Percentiles rank a stretch among this genome's conserved stretches.
Conservation (phyloP, 2,797 vertebrate genomes). For the Chromobotia macracanthus region DNA sequence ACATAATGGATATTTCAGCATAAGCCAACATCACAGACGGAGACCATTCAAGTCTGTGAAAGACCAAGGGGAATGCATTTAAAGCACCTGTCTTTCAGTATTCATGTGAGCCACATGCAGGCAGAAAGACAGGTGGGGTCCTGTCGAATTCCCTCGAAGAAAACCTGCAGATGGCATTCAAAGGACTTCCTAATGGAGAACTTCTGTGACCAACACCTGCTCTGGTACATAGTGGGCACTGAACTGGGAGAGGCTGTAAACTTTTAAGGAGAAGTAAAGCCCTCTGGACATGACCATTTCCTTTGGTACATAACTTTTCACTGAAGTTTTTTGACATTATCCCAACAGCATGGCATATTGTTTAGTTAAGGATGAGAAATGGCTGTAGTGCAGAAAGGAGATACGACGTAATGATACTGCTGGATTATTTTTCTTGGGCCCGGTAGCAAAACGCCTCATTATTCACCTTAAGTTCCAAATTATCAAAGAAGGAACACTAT, state of each 20-base stretch:
- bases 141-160: neutral
- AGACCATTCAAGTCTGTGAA: conserved; percentile 39
- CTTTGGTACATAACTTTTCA: neutral
- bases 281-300: conserved; percentile 10
- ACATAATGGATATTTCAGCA: conserved; percentile 52
- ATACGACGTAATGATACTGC: conserved; percentile 64
- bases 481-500: conserved; percentile 68
- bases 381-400: conserved; percentile 63
- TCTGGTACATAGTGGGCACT: conserved; percentile 53
- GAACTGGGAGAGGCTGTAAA: conserved; percentile 55
- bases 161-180: conserved; percentile 26
- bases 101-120: conserved; percentile 46
- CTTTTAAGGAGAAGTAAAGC: conserved; percentile 1
- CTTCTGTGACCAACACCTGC: conserved; percentile 66
- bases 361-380: conserved; percentile 66
- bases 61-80: conserved; percentile 41
- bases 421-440: conserved; percentile 72
- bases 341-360: conserved; percentile 61
- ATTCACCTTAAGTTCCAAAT: conserved; percentile 53
- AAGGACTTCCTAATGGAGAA: conserved; percentile 12
- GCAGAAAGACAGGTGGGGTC: conserved; percentile 1
- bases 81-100: conserved; percentile 40
- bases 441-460: conserved; percentile 62
- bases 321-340: conserved; percentile 44
- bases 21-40: conserved; percentile 37